These are phyloP conservation scores for Panthera leo DNA, from an alignment of 2,113 vertebrate species.

Conservation along the genomic window DNA sequence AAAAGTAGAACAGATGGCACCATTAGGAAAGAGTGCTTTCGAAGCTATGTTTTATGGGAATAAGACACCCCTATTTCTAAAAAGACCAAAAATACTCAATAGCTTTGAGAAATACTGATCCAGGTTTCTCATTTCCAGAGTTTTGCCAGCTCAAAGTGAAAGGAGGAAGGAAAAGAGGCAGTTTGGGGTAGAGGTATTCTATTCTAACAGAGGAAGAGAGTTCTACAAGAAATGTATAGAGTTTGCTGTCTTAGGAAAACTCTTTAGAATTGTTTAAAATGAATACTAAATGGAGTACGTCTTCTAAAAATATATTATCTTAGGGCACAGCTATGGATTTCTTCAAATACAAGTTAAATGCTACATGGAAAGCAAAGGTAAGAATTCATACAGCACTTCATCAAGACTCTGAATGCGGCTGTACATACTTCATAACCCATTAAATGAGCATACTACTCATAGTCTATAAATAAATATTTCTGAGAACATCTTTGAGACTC, in stretches of 20 bases:
- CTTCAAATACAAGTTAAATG: background rate
- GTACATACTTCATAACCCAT: constrained; percentile 17
- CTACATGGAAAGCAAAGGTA: background rate
- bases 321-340: background rate
- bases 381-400: constrained; percentile 5
- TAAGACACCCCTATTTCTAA: background rate
- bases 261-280: constrained; percentile 40
- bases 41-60: background rate
- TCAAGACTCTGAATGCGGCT: background rate
- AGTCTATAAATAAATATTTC: constrained; percentile 42
- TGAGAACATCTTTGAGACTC: background rate
- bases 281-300: background rate
- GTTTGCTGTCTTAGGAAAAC: background rate
- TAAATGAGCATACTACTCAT: constrained; percentile 1
- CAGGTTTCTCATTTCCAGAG: constrained; percentile 18
- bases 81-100: background rate
- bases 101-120: background rate
- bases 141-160: background rate
- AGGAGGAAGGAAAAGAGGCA: background rate
- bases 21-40: background rate
- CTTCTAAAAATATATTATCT: constrained; percentile 14
- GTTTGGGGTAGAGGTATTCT: background rate
- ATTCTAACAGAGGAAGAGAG: background rate
- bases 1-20: background rate
- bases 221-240: background rate